Base-by-base conservation (phyloP, 2,113 vertebrate genomes). In the Climacteris rufus region DNA sequence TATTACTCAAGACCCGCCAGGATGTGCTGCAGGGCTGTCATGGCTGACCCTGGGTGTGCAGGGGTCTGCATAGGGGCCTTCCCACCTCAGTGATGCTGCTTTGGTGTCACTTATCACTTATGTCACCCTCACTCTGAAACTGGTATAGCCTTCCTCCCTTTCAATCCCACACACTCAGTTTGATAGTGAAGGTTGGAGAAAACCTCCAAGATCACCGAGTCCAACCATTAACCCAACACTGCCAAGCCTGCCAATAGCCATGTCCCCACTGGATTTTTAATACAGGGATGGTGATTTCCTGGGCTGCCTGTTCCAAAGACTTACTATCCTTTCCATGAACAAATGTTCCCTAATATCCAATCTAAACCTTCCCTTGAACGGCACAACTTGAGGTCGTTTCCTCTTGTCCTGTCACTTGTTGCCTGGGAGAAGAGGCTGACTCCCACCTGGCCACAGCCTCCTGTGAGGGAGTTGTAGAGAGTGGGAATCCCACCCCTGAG, bases 1-100 rank as follows among this genome's bases (percentile, higher is more conserved):
- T 40, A 40, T 30, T 30, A 40, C 60, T 21, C 33, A 49, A 59
- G 66, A 21, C 7, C 5, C 0, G 0, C 16, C 4, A 19, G 21
- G 33, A 47, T 17, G 40, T 1, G 5, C 50, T 49, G 44, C 44
- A 59, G 65, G 31, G 27, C 44, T 59, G 5, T 28, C 2, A 3
- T 2, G 18, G 42, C 24, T 10, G n/a, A 52, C 40, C 19, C 33
- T 50, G 39, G 1, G 1, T 5, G 15, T 2, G 35, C 45, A 23
- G 19, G 71, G 17, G 17, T 11, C 63, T 71, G 52, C 52, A 66
- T 42, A n/a, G 22, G 40, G 17, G 8, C 31, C 13, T 57, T 15
- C 27, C 24, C 24, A 13, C 31, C 28, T 21, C 77, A 54, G 31
- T 9, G 10, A 28, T 0, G 0, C 7, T 12, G 53, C 16, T 39